Evolutionary conservation across 2,113 vertebrate genomes (phyloP).

Genomic region (Phocoena phocoena): DNA sequence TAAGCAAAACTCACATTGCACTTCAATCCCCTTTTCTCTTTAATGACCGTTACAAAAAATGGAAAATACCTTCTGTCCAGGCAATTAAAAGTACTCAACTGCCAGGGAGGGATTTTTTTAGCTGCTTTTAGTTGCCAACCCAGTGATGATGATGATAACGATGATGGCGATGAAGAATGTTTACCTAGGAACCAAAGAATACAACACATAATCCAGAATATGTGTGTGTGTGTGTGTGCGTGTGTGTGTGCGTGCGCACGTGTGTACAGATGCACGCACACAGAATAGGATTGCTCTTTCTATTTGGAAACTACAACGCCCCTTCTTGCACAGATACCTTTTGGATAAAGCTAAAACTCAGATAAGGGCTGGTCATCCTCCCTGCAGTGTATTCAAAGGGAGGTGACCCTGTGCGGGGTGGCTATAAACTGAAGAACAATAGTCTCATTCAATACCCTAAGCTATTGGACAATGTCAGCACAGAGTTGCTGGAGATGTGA

Average conservation of each 20-base stretch:
- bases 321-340: neutral
- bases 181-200: neutral
- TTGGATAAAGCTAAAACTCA: neutral
- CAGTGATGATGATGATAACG: neutral
- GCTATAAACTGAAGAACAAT: neutral
- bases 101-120: neutral
- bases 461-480: neutral
- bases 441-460: neutral
- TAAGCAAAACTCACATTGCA: neutral
- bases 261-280: fast-evolving
- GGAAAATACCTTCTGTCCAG: neutral
- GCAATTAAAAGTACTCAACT: neutral
- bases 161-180: neutral
- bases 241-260: fast-evolving
- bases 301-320: neutral
- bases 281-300: neutral
- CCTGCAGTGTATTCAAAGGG: neutral
- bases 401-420: neutral
- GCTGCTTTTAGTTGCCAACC: neutral
- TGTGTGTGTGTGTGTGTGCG: no score
- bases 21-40: neutral
- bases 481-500: neutral
- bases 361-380: neutral
- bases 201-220: neutral
- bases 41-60: neutral